phyloP scores from a whole-genome alignment of 2,797 vertebrate species.

The Lacerta bilineata region DNA sequence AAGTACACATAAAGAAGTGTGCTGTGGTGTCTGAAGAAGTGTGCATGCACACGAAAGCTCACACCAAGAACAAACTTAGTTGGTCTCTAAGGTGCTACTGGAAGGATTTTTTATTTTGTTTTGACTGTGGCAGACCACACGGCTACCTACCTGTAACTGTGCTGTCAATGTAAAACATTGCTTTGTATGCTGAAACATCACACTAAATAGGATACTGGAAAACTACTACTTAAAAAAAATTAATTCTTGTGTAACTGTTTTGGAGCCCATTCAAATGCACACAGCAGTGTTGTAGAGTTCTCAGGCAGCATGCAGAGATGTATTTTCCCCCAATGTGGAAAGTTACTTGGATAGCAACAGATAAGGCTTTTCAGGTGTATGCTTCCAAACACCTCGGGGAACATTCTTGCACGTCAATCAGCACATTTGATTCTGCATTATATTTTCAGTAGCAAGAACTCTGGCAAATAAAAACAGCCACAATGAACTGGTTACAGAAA shows the following conservation, averaged over 20 bases:
- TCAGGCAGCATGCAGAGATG: not conserved
- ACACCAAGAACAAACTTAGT: no score
- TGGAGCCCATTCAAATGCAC: not conserved
- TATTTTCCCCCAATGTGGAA: not conserved
- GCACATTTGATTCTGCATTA: not conserved
- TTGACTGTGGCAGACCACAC: no score
- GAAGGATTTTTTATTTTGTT: no score
- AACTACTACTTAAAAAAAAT: not conserved
- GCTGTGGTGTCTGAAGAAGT: not conserved
- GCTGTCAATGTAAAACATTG: not conserved
- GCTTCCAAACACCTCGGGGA: not conserved
- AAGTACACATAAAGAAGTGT: not conserved
- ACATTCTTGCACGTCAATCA: not conserved
- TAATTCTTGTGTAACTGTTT: not conserved
- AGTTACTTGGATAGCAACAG: not conserved
- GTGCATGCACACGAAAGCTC: no score
- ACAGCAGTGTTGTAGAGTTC: not conserved
- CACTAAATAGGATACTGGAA: not conserved
- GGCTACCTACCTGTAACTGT: not conserved
- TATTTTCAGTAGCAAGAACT: not conserved
- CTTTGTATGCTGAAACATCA: not conserved
- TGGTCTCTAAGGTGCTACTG: no score
- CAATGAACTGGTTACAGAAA: not conserved
- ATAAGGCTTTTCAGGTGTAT: not conserved
- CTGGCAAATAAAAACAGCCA: not conserved